phyloP scores from a whole-genome alignment of 1,140 invertebrate genomes.

The Chrysopa pallens region DNA sequence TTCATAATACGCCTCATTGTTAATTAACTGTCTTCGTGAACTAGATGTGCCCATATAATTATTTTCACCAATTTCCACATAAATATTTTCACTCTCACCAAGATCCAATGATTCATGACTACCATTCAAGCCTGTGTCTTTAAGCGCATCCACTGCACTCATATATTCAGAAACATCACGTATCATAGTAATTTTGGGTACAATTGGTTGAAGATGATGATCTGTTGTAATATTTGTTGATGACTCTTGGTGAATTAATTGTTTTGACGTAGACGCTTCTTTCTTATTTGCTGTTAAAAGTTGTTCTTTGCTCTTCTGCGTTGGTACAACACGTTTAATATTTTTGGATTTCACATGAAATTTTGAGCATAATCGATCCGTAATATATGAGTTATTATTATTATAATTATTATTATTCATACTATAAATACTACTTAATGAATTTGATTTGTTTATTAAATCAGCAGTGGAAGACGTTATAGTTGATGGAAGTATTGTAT shows the following conservation, averaged over 20 bases:
- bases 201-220: not conserved
- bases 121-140: slow-evolving; percentile 4
- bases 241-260: not conserved
- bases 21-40: slow-evolving; percentile 11
- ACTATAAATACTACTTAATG: slow-evolving; percentile 9
- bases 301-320: slow-evolving; percentile 5
- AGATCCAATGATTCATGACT: slow-evolving; percentile 4
- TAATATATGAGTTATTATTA: slow-evolving; percentile 12
- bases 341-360: slow-evolving; percentile 19
- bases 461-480: not conserved
- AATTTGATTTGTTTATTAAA: slow-evolving; percentile 2
- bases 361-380: slow-evolving; percentile 14
- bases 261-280: not conserved
- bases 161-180: slow-evolving; percentile 6
- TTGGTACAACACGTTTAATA: slow-evolving; percentile 6
- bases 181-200: slow-evolving; percentile 6
- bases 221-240: not conserved
- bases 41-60: slow-evolving; percentile 12
- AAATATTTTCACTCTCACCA: slow-evolving; percentile 17
- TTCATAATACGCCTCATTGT: slow-evolving; percentile 15
- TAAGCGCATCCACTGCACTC: slow-evolving; percentile 10
- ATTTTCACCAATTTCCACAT: slow-evolving; percentile 17
- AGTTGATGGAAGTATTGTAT: slow-evolving; percentile 3
- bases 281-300: slow-evolving; percentile 5
- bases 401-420: slow-evolving; percentile 8